A percentile compares a stretch with the other conserved stretches of the same genome.
Evolutionary conservation across 2,797 vertebrate species (phyloP).

Genomic region (Malacoraja senta): DNA sequence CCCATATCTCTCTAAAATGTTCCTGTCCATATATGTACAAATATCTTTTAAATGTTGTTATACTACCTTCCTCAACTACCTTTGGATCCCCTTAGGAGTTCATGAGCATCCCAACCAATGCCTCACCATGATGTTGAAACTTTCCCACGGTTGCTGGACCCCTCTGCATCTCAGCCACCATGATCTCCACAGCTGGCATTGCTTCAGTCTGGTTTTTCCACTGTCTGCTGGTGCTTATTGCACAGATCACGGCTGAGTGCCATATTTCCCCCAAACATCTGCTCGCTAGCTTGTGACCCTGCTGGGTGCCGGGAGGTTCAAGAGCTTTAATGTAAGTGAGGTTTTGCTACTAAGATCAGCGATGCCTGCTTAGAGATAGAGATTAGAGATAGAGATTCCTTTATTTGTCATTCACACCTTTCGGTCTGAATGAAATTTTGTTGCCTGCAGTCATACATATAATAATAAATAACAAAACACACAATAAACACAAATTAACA

Average conservation of each 20-base stretch:
- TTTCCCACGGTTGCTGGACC: neutral
- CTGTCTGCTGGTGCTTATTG: neutral
- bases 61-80: too few relatives aligned
- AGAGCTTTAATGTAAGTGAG: neutral
- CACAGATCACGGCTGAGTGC: neutral
- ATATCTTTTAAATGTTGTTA: too few relatives aligned
- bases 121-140: neutral
- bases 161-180: neutral
- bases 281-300: neutral
- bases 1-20: too few relatives aligned
- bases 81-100: neutral
- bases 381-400: too few relatives aligned
- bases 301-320: neutral
- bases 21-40: too few relatives aligned
- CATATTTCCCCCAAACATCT: neutral
- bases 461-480: too few relatives aligned
- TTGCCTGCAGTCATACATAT: too few relatives aligned
- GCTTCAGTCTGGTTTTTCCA: neutral
- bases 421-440: too few relatives aligned
- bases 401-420: too few relatives aligned
- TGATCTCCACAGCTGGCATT: neutral
- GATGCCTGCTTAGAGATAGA: neutral
- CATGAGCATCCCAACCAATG: neutral
- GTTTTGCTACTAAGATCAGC: neutral
- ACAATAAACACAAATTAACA: too few relatives aligned